Conservation (phyloP, 35 echinoderm and acorn worm genomes). For the Apostichopus japonicus region DNA sequence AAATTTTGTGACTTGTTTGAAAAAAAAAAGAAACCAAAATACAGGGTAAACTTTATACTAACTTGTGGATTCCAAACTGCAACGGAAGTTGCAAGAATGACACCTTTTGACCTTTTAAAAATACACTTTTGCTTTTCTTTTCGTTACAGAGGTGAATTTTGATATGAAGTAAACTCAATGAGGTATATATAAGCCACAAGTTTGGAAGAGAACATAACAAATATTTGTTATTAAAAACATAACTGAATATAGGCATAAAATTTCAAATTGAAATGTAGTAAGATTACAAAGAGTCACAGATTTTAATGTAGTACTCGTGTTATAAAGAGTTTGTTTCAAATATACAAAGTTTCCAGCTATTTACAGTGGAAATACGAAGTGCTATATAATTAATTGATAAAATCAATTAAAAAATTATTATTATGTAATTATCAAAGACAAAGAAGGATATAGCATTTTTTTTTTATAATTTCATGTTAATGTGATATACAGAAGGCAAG, state of each 20-base stretch:
- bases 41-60: too few species aligned
- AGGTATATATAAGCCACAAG: slow-evolving; percentile 7
- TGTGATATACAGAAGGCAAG: slow-evolving; percentile 13
- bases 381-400: neutral
- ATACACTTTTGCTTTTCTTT: neutral
- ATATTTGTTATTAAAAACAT: neutral
- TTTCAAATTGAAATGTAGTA: neutral
- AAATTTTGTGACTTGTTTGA: neutral
- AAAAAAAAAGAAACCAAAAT: neutral
- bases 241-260: neutral
- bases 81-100: too few species aligned
- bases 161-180: neutral
- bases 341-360: slow-evolving; percentile 3
- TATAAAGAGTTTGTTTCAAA: neutral
- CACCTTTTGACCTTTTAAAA: neutral
- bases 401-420: neutral
- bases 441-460: neutral
- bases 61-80: too few species aligned
- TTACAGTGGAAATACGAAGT: neutral
- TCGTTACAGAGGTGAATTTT: neutral
- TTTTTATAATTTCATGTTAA: neutral
- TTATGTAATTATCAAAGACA: neutral
- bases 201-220: neutral
- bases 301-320: neutral
- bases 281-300: neutral